Base-by-base conservation (phyloP, 2,113 vertebrate genomes). In the Balaeniceps rex region DNA sequence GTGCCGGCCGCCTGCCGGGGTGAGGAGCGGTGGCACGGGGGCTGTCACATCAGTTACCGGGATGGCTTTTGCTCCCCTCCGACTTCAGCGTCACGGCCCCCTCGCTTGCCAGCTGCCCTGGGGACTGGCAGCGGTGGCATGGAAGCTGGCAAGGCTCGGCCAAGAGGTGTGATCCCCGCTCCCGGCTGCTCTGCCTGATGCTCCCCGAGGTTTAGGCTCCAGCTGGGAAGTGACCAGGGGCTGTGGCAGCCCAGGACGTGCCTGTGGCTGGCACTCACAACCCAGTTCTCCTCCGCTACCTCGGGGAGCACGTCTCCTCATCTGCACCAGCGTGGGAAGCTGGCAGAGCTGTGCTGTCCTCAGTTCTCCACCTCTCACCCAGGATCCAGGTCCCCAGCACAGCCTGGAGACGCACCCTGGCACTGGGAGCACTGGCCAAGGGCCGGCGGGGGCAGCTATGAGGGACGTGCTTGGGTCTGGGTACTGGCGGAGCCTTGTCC, bases 251-350 rank as follows among this genome's bases (percentile, higher is more conserved):
- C 26, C 83, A 9, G 68, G 71, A 63, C 13, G 1, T 18, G 61
- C 38, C 49, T 12, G 36, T 2, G 6, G 36, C 44, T 28, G 58
- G 15, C 68, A 18, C 44, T 69, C 3, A 5, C 58, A 40, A 4
- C n/a, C 44, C 8, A 1, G 11, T 36, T 42, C 40, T 76, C 7
- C 42, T 71, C 36, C 8, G 14, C 42, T n/a, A 71, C 38, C 34
- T 21, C 2, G 8, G 51, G 46, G 63, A 88, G 63, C 11, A 1
- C 31, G 4, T 29, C 55, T 47, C 14, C 69, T 69, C 4, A 0
- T 25, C 34, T 11, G 1, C 14, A 16, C 19, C 15, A 5, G 3
- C 2, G 12, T 1, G 23, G 38, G 47, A 2, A 9, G 7, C 31
- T 2, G 4, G 52, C 79, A 54, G 52, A 78, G 70, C 58, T 2